Evolutionary conservation across 2,888 invertebrate genomes (phyloP).

Genomic region (Acanthosepion lycidas): DNA sequence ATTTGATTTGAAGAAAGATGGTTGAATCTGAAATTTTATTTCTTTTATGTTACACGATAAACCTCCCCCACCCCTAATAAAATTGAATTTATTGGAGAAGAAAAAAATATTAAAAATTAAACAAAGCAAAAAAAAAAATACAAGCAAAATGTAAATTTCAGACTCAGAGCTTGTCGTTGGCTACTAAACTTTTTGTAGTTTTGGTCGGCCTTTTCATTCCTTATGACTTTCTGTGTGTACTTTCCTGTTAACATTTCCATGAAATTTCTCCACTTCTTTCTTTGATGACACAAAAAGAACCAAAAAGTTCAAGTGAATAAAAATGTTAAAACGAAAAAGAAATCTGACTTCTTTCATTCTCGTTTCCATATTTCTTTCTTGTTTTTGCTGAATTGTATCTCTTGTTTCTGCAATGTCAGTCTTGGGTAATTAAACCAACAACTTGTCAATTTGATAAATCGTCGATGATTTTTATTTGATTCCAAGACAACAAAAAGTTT

Average conservation of each 20-base stretch:
- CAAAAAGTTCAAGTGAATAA: conserved; percentile 33
- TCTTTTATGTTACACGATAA: neutral
- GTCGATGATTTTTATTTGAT: no score
- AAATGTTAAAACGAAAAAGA: conserved; percentile 13
- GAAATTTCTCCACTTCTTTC: conserved; percentile 33
- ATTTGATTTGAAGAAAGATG: conserved; percentile 10
- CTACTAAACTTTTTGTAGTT: conserved; percentile 33
- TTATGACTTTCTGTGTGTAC: conserved; percentile 33
- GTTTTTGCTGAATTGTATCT: neutral
- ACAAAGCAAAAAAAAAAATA: neutral
- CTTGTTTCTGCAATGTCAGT: neutral
- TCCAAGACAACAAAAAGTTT: no score
- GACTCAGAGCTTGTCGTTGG: conserved; percentile 33
- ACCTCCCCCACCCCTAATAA: neutral
- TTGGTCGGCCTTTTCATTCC: conserved; percentile 33
- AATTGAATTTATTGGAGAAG: neutral
- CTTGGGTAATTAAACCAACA: no score
- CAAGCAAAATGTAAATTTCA: conserved; percentile 23
- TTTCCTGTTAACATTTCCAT: conserved; percentile 33
- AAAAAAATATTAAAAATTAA: neutral
- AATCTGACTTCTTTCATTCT: conserved; percentile 1
- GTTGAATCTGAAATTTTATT: conserved; percentile 33
- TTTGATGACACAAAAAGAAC: conserved; percentile 33
- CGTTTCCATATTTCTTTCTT: neutral
- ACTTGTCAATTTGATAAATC: no score